These are phyloP conservation scores for Matsumyia berberina DNA, from an alignment of 2,888 invertebrate genomes.

Conservation along the genomic window DNA sequence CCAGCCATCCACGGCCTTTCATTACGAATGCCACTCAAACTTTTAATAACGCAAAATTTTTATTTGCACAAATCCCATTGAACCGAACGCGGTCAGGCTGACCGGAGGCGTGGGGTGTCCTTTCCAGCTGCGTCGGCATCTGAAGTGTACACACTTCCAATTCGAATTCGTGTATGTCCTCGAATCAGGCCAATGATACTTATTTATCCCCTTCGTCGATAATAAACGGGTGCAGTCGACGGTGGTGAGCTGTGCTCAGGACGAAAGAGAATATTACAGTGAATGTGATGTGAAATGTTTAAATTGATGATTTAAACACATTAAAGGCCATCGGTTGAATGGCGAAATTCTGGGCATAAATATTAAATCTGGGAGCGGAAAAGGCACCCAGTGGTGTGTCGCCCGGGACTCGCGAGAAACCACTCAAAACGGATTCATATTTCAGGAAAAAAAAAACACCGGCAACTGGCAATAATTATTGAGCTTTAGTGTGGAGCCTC, in stretches of 20 bases:
- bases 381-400: background rate
- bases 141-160: conserved; percentile 21
- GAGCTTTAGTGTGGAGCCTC: conserved; percentile 54
- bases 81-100: background rate
- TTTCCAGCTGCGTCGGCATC: background rate
- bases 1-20: conserved; percentile 26
- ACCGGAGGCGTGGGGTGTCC: background rate
- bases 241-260: background rate
- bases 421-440: conserved; percentile 40
- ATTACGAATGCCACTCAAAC: conserved; percentile 57
- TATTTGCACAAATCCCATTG: conserved; percentile 39
- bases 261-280: conserved; percentile 17
- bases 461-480: conserved; percentile 45
- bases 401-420: background rate
- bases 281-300: conserved; percentile 34
- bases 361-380: conserved; percentile 36
- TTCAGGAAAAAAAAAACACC: conserved; percentile 37
- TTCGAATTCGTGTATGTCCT: conserved; percentile 31
- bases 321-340: conserved; percentile 15
- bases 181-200: conserved; percentile 43
- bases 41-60: conserved; percentile 49
- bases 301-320: conserved; percentile 53
- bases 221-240: conserved; percentile 42
- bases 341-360: conserved; percentile 8
- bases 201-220: conserved; percentile 63